These are phyloP conservation scores for Drosophila emarginata DNA, from an alignment of 2,888 invertebrate species.

Conservation along the genomic window DNA sequence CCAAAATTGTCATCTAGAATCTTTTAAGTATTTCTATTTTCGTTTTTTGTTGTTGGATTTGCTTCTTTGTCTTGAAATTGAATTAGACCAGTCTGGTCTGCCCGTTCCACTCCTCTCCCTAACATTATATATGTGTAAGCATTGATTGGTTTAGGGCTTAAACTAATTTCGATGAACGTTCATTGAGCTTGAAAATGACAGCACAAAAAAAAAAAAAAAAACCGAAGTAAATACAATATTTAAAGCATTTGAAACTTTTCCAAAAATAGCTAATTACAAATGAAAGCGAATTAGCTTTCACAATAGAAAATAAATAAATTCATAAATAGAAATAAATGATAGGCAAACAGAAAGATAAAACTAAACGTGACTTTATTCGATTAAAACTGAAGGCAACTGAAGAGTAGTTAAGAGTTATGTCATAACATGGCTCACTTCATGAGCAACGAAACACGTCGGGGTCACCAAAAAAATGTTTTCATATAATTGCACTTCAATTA, in stretches of 20 bases:
- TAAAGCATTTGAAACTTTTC: background rate
- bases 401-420: no score
- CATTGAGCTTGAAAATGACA: constrained; percentile 8
- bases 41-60: background rate
- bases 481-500: no score
- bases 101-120: background rate
- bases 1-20: background rate
- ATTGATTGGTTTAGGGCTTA: constrained; percentile 7
- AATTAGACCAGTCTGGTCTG: constrained; percentile 1
- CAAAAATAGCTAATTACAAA: no score
- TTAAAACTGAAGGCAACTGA: no score
- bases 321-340: no score
- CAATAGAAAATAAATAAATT: no score
- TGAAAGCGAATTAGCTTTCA: no score
- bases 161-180: constrained; percentile 9
- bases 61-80: constrained; percentile 2
- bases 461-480: background rate
- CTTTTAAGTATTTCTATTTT: background rate
- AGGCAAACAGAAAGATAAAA: no score
- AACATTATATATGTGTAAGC: constrained; percentile 1
- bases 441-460: background rate
- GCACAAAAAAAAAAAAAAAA: background rate
- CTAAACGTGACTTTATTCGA: no score
- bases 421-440: no score
- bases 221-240: background rate